phyloP scores from a whole-genome alignment of 2,113 vertebrate genomes.

The Polyodon spathula region DNA sequence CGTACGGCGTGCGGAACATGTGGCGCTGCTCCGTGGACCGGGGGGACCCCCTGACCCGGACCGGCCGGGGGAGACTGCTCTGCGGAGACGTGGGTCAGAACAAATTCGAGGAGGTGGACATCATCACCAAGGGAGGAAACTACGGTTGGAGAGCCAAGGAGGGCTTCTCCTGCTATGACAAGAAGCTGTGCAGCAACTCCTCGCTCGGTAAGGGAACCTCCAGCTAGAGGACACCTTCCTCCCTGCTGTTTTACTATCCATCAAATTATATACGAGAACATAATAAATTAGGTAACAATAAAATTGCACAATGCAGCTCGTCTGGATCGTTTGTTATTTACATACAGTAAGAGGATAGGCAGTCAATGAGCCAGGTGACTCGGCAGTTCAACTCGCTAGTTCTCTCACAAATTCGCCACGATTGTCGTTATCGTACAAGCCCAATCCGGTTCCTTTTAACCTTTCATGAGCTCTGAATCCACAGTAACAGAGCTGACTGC shows the following conservation, averaged over 20 bases:
- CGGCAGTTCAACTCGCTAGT: no score
- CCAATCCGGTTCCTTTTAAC: no score
- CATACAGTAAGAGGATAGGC: no score
- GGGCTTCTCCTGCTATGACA: slow-evolving; percentile 68
- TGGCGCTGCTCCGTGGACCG: slow-evolving; percentile 71
- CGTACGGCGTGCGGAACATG: slow-evolving; percentile 71
- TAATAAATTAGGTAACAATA: no score
- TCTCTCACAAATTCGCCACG: no score
- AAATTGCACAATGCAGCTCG: no score
- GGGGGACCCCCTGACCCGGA: slow-evolving; percentile 44
- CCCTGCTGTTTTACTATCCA: not conserved
- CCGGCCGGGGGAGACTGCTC: slow-evolving; percentile 54
- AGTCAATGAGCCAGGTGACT: no score
- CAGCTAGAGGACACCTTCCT: not conserved
- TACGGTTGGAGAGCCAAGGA: slow-evolving; percentile 72
- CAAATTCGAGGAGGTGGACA: slow-evolving; percentile 66
- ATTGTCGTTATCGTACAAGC: no score
- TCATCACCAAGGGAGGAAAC: slow-evolving; percentile 65
- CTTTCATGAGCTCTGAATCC: no score
- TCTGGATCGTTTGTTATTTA: no score
- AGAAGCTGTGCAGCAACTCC: slow-evolving; percentile 60
- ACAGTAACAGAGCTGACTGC: not conserved
- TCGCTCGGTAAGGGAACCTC: slow-evolving; percentile 44
- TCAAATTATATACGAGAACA: no score
- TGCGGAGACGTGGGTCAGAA: slow-evolving; percentile 73